Conservation (phyloP, 1,140 invertebrate species). For the Prorops nasuta region DNA sequence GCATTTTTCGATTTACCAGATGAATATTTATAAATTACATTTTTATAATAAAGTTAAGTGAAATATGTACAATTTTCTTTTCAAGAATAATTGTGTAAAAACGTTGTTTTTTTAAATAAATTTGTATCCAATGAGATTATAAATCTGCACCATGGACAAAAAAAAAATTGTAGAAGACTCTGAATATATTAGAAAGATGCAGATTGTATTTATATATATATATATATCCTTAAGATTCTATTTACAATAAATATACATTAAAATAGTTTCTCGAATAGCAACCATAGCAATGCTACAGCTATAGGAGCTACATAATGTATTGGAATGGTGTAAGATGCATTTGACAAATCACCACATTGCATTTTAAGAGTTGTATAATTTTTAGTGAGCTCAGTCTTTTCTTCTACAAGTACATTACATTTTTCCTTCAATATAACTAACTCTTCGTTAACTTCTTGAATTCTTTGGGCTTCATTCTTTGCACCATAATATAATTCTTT, state of each 20-base stretch:
- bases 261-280: constrained; percentile 51
- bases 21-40: background rate
- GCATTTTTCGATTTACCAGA: background rate
- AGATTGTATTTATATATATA: too few relatives aligned
- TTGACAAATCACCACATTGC: constrained; percentile 47
- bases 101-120: too few relatives aligned
- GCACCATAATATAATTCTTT: constrained; percentile 40
- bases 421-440: constrained; percentile 57
- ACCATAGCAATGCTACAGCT: constrained; percentile 43
- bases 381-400: constrained; percentile 51
- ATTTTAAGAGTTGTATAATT: constrained; percentile 44
- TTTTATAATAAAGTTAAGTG: background rate
- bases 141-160: too few relatives aligned
- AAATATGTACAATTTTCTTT: background rate
- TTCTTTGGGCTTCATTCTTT: constrained; percentile 48
- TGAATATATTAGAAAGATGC: too few relatives aligned
- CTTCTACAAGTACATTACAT: constrained; percentile 49
- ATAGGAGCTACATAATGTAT: constrained; percentile 51
- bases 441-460: constrained; percentile 55
- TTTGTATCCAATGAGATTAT: too few relatives aligned
- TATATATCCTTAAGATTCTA: too few relatives aligned
- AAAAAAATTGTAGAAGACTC: too few relatives aligned
- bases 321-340: constrained; percentile 46
- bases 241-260: constrained; percentile 30
- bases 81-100: background rate